Evolutionary conservation across 2,888 invertebrate genomes (phyloP).

Genomic region (Trichacis sp.): DNA sequence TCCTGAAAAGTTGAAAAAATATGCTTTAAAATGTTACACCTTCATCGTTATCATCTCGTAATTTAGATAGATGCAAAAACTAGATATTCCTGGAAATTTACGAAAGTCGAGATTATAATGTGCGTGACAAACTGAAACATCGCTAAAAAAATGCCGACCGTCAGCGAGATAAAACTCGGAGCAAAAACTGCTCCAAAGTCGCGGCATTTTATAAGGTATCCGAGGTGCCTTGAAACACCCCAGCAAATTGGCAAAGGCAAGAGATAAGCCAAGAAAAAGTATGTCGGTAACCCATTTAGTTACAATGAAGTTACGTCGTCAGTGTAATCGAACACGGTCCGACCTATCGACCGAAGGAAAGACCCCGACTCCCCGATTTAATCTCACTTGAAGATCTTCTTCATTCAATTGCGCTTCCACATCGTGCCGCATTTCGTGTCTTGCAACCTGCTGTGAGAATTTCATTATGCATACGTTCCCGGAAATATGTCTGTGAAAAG

Average conservation of each 20-base stretch:
- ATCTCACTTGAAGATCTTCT: conserved; percentile 43
- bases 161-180: too few relatives aligned
- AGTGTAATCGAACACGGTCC: conserved; percentile 45
- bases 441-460: conserved; percentile 29
- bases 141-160: too few relatives aligned
- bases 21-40: too few relatives aligned
- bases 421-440: conserved; percentile 29
- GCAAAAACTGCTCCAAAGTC: too few relatives aligned
- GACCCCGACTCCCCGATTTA: conserved; percentile 39
- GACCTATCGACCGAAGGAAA: conserved; percentile 25
- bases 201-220: conserved; percentile 10
- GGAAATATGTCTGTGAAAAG: conserved; percentile 11
- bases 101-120: too few relatives aligned
- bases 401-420: conserved; percentile 36
- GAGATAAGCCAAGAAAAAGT: conserved; percentile 43
- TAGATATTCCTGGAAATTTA: too few relatives aligned
- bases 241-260: conserved; percentile 35
- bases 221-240: conserved; percentile 36
- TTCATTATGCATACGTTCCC: conserved; percentile 31
- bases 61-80: too few relatives aligned
- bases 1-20: too few relatives aligned
- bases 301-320: conserved; percentile 46
- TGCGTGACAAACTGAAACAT: too few relatives aligned
- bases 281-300: conserved; percentile 43
- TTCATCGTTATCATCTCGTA: too few relatives aligned